Evolutionary conservation across 2,888 invertebrate genomes (phyloP).

Genomic region (Perdita meconis): DNA sequence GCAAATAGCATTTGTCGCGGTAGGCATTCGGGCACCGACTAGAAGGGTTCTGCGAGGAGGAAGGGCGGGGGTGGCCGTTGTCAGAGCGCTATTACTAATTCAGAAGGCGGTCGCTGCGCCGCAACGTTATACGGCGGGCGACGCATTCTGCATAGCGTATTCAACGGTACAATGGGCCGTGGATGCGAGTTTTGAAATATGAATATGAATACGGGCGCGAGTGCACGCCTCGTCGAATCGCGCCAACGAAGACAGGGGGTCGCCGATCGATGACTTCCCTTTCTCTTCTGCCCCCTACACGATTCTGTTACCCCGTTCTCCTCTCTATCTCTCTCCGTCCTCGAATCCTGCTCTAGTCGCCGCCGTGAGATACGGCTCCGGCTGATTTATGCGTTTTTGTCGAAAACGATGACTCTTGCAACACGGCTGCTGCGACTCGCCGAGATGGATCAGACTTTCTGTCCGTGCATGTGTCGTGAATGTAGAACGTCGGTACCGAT

Average conservation of each 20-base stretch:
- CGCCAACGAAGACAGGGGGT: conserved; percentile 73
- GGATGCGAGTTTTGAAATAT: conserved; percentile 80
- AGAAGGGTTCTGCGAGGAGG: conserved; percentile 8
- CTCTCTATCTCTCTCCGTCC: not conserved
- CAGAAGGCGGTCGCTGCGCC: conserved; percentile 78
- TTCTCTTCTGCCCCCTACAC: conserved; percentile 39
- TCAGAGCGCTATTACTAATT: conserved; percentile 80
- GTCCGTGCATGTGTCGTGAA: too few relatives aligned
- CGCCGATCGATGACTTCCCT: conserved; percentile 73
- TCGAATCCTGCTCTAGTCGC: conserved; percentile 10
- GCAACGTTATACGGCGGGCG: conserved; percentile 79
- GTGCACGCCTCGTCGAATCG: conserved; percentile 73
- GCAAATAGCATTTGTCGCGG: conserved; percentile 77
- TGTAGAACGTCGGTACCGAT: too few relatives aligned
- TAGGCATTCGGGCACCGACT: conserved; percentile 58
- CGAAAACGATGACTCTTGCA: conserved; percentile 48
- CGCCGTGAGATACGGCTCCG: conserved; percentile 40
- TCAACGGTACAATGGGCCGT: conserved; percentile 78
- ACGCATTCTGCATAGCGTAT: conserved; percentile 80
- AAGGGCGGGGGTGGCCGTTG: conserved; percentile 61
- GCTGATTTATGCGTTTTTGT: conserved; percentile 62
- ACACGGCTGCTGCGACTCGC: not conserved
- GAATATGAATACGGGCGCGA: conserved; percentile 76
- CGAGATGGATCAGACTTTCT: too few relatives aligned
- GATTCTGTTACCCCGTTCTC: conserved; percentile 34